Evolutionary conservation across 2,113 vertebrate genomes (phyloP).

Genomic region (Hiodon alosoides): DNA sequence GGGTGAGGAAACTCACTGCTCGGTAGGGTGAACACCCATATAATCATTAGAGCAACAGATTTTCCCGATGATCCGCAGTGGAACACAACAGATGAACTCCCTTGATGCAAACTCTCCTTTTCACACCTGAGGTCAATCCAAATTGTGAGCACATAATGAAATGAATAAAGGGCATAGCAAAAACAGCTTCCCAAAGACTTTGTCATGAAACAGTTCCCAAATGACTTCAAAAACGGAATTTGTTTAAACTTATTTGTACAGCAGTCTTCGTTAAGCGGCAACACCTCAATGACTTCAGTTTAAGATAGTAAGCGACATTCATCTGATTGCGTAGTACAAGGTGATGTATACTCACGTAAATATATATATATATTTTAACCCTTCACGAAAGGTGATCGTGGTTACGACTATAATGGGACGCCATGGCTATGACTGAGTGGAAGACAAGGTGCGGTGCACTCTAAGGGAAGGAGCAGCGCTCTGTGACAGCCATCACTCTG

Average conservation of each 20-base stretch:
- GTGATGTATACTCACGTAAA: neutral
- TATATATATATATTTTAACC: neutral
- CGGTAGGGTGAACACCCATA: neutral
- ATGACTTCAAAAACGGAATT: neutral
- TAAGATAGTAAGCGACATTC: neutral
- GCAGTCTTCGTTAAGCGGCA: neutral
- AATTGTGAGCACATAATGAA: neutral
- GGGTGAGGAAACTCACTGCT: neutral
- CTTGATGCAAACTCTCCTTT: neutral
- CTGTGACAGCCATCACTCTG: neutral
- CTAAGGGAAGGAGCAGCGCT: neutral
- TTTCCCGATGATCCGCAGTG: neutral
- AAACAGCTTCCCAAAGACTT: neutral
- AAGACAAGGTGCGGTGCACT: neutral
- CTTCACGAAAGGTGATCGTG: too few relatives aligned
- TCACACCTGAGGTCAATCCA: slow-evolving; percentile 12
- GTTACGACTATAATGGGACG: neutral
- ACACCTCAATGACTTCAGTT: neutral
- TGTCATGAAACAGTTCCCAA: neutral
- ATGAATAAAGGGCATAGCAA: neutral
- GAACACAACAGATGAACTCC: slow-evolving; percentile 9
- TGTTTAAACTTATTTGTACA: neutral
- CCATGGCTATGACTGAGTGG: neutral
- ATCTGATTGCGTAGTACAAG: neutral
- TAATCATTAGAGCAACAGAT: neutral